phyloP scores from a whole-genome alignment of 2,888 invertebrate species.

The Nephrotoma flavescens region DNA sequence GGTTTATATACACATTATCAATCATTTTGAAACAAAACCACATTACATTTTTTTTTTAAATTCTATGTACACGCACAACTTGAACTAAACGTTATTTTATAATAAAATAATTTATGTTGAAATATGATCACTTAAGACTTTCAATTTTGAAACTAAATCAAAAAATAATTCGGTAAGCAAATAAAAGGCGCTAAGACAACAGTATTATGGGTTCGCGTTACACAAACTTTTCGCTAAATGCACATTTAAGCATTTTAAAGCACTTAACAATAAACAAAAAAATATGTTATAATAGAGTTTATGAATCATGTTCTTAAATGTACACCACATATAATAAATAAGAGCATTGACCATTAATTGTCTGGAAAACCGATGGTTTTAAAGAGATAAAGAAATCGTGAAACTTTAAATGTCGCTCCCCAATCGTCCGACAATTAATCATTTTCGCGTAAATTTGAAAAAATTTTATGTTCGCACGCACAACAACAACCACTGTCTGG shows the following conservation, averaged over 20 bases:
- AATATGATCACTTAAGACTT: not conserved
- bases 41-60: not conserved
- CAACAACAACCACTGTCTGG: not conserved
- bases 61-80: not conserved
- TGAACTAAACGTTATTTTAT: not conserved
- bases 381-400: not conserved
- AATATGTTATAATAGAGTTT: not conserved
- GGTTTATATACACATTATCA: not conserved
- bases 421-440: not conserved
- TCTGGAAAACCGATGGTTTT: not conserved
- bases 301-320: not conserved
- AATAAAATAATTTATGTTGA: not conserved
- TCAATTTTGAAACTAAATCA: not conserved
- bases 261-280: not conserved
- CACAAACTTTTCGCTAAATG: not conserved
- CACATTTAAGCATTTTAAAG: not conserved
- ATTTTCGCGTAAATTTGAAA: not conserved
- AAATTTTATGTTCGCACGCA: not conserved
- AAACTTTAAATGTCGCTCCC: not conserved
- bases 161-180: not conserved
- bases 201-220: not conserved
- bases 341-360: not conserved
- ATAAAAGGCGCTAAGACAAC: not conserved
- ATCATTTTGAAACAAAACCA: not conserved
- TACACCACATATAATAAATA: not conserved